Percentiles rank a stretch among this genome's conserved stretches.
These are phyloP conservation scores for Megamerina dolium DNA, from an alignment of 2,888 invertebrate genomes.

Conservation along the genomic window DNA sequence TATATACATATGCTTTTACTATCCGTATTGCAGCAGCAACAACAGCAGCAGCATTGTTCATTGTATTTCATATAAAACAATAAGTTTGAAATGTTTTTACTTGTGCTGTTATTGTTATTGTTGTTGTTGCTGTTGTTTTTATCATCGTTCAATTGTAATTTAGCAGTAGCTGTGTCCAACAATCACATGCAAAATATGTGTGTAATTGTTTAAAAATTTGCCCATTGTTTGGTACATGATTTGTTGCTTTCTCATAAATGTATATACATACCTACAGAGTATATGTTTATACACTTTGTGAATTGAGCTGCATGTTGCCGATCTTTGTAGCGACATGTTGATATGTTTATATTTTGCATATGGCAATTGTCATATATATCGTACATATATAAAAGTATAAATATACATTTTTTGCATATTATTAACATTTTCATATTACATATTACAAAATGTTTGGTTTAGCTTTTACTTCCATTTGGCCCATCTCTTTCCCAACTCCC, in stretches of 20 bases:
- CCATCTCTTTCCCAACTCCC: no score
- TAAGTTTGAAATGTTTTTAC: constrained; percentile 6
- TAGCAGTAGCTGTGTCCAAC: background rate
- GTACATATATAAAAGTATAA: no score
- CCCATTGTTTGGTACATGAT: constrained; percentile 45
- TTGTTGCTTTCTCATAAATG: constrained; percentile 43
- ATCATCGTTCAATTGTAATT: background rate
- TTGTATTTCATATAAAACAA: constrained; percentile 8
- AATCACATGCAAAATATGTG: constrained; percentile 21
- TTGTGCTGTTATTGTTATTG: background rate
- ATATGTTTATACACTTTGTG: no score
- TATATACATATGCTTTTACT: background rate
- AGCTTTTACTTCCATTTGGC: no score
- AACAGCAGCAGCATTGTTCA: constrained; percentile 1
- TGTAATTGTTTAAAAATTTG: constrained; percentile 36
- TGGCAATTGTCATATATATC: no score
- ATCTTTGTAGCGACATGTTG: no score
- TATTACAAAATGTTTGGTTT: no score
- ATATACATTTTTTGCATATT: no score
- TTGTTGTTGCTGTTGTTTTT: constrained; percentile 4
- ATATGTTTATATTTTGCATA: no score
- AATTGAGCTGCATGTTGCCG: no score
- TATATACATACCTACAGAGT: no score
- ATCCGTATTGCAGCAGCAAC: background rate
- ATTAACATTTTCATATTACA: no score